Base-by-base conservation (phyloP, 2,888 invertebrate species). In the Drosophila melanosoma region DNA sequence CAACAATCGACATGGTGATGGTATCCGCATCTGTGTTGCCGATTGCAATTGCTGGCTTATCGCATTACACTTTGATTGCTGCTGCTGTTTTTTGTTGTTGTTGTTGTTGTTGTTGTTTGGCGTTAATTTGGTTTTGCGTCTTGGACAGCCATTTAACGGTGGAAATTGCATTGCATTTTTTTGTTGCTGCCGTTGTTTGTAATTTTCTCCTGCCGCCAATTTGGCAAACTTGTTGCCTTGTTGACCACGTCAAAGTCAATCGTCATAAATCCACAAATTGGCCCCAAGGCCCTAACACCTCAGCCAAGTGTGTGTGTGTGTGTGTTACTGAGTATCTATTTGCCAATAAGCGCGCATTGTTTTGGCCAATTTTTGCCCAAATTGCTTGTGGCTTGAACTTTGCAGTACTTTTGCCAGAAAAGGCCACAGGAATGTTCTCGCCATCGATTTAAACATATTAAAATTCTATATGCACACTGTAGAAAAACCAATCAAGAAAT, bases 91-190 rank as follows among this genome's bases (percentile, higher is more conserved):
- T 63, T 81, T 70, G 70, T 0, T 58, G 72, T 1, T 76, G 68
- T 36, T 70, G 70, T 29, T 79, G 53, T 11, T 70, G 56, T 12
- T 68, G 75, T 29, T 68, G 54, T 11, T 62, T 67, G 83, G 85
- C 89, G 85, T 89, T 85, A 89, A 85, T 85, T 85, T 85, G 89
- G 87, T 88, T 88, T 88, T 81, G 81, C 83, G 75, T 79, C 86
- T 83, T 61, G 68, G 66, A 67, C 72, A 67, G 75, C 79, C 85
- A 89, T 87, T 87, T 87, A 87, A 87, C 87, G 87, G 87, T 89
- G 89, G 81, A 89, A 87, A 87, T 87, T 87, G 87, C 89, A 87
- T 84, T 79, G 68, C 64, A 38, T 40, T 52, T 61, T 61, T n/a
- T 58, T 20, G 53, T 20, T 36, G 36, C 11, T 10, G 38, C 60